Base-by-base conservation (phyloP, 2,797 vertebrate species). In the Megalops cyprinoides region DNA sequence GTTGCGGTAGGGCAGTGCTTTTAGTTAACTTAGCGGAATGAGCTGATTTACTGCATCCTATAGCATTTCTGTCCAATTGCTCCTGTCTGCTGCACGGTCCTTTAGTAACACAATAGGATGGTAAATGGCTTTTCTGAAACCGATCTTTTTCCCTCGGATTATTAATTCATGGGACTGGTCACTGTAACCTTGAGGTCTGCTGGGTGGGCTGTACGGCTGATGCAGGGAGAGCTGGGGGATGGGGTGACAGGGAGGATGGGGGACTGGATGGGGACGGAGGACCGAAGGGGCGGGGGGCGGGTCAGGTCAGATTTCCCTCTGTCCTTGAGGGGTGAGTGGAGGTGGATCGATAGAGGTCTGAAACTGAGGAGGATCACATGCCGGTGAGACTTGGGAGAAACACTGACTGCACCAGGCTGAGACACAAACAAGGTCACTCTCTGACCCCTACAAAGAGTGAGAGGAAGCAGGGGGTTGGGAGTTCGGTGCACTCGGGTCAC, bases 131-230 rank as follows among this genome's bases (percentile, higher is more conserved):
- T 92, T 93, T 93, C 88, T 91, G 93, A 94, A 95, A 94, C 90
- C 88, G 93, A 95, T 94, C 93, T 91, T 90, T 89, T 89, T 20
- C 89, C 89, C 85, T 82, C 87, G 85, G 88, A 94, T 95, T 94
- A 95, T 94, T 95, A 94, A 95, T 95, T 95, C 93, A 95, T 94
- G 91, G 90, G 53, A 89, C 93, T 92, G 89, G 93, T 93, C 93
- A 92, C 91, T 92, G 92, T 93, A 93, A 94, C 93, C 93, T 95
- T 95, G 93, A 92, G 90, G 90, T 83, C 73, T 12, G 82, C 39
- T 44, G 65, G 84, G 74, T 78, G 85, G 80, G 79, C 49, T 80
- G 76, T 83, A 53, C 48, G 76, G 55, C 49, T 65, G 71, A 15
- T 62, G 86, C 84, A 82, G 82, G 82, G 82, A 87, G 82, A 87